Base-by-base conservation (phyloP, 2,888 invertebrate genomes). In the Glyphotaelius pellucidus region DNA sequence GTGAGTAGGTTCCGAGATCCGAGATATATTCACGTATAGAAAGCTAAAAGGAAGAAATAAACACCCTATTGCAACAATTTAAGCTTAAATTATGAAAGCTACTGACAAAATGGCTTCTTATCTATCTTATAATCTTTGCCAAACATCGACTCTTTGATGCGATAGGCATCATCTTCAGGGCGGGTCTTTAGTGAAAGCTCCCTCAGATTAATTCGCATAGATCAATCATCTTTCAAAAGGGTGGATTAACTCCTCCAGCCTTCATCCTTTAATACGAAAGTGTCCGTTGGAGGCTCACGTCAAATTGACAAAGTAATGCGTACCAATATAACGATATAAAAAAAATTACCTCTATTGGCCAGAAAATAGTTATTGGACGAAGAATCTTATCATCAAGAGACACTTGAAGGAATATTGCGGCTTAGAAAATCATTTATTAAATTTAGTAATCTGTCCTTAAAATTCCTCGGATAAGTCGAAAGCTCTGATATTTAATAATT, bases 191-290 rank as follows among this genome's bases (percentile, higher is more conserved):
- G 47, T 47, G 42, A 47, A 86, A 86, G 42, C 42, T 86, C 42
- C 47, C 35, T 86, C 47, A 86, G 86, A 86, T 86, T 86, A 83
- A 86, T 86, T 38, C 35, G 86, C 86, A 86, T 35, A 86, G 86
- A 86, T 86, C 86, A 86, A 86, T 86, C 86, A 86, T 86, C 86
- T 86, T 86, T 47, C 67, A 38, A 86, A 85, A 86, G 86, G 86
- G 86, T 42, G n/a, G n/a, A 30, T 86, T 42, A 42, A 30, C 86
- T 86, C 14, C 30, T 86, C 86, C 47, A 47, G 42, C 47, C 86
- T 86, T 86, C 47, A 86, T 47, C 86, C 86, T 47, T 86, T 30
- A 32, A 42, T 86, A 86, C 47, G 35, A 86, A 86, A 86, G 42
- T 86, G 86, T 42, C 86, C 86, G 47, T 25, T 42, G n/a, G 42